Evolutionary conservation across 2,797 vertebrate species (phyloP).

Genomic region (Lycodopsis pacificus): DNA sequence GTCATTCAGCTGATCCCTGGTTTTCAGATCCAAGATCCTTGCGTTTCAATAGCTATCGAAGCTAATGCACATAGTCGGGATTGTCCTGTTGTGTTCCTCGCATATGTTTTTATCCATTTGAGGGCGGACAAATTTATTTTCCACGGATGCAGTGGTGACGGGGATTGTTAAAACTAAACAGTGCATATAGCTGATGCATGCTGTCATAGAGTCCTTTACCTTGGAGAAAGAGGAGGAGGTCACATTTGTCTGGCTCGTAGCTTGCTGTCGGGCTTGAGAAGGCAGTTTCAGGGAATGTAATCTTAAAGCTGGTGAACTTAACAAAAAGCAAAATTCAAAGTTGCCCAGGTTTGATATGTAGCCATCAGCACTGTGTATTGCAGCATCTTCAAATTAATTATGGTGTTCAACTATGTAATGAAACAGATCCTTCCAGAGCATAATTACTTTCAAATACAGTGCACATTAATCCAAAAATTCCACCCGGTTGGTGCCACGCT

Average conservation of each 20-base stretch:
- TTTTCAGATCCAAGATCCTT: not conserved
- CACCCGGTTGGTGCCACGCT: not conserved
- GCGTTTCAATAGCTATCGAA: not conserved
- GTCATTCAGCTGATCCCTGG: not conserved
- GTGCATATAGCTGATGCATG: too few species aligned
- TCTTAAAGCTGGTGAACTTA: not conserved
- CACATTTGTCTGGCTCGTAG: too few species aligned
- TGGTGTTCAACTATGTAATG: not conserved
- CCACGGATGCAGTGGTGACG: not conserved
- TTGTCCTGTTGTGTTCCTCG: not conserved
- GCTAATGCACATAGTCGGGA: not conserved
- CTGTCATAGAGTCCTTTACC: too few species aligned
- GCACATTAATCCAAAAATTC: not conserved
- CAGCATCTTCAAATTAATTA: not conserved
- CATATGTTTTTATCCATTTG: not conserved
- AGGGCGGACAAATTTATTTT: not conserved
- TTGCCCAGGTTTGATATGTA: too few species aligned
- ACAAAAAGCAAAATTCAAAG: too few species aligned
- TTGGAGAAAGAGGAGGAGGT: too few species aligned
- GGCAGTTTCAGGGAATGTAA: too few species aligned
- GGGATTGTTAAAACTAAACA: too few species aligned
- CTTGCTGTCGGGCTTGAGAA: too few species aligned
- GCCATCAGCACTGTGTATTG: too few species aligned
- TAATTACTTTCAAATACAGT: not conserved
- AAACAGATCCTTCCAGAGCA: not conserved